These are phyloP conservation scores for Enteromius thamalakanensis DNA, from an alignment of 2,797 vertebrate genomes.

Conservation along the genomic window DNA sequence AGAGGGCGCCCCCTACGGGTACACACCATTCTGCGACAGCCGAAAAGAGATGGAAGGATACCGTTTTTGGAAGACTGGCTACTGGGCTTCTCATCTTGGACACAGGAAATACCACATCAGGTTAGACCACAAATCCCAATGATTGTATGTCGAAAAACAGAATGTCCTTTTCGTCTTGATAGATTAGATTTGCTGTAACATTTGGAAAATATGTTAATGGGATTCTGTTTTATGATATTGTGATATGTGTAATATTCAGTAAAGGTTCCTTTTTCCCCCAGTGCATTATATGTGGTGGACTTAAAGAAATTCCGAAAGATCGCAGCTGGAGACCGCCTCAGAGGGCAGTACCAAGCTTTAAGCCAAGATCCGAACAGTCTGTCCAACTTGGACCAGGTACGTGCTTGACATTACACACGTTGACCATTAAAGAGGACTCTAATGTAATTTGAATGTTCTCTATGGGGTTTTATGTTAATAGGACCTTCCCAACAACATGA, in stretches of 20 bases:
- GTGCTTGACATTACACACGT: not conserved
- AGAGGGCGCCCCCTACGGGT: conserved; percentile 92
- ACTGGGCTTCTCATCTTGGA: conserved; percentile 93
- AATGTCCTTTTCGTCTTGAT: not conserved
- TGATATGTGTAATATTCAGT: not conserved
- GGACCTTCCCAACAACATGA: conserved; percentile 99
- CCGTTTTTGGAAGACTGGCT: conserved; percentile 96
- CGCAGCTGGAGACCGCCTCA: conserved; percentile 92
- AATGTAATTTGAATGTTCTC: conserved; percentile 8
- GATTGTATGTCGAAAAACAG: not conserved
- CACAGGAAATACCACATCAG: conserved; percentile 95
- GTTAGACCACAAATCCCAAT: conserved; percentile 66
- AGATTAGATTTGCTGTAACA: not conserved
- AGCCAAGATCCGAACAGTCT: conserved; percentile 97
- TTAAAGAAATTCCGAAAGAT: conserved; percentile 95
- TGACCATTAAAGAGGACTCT: not conserved
- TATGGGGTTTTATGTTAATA: conserved; percentile 59
- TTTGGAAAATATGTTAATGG: not conserved
- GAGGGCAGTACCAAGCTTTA: conserved; percentile 94
- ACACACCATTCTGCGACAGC: conserved; percentile 95
- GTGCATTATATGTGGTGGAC: conserved; percentile 95
- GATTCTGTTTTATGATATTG: not conserved
- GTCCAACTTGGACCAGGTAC: conserved; percentile 96
- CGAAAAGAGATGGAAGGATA: conserved; percentile 95
- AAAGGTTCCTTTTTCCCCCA: conserved; percentile 59